These are phyloP conservation scores for Anoplius nigerrimus DNA, from an alignment of 2,888 invertebrate genomes.

Conservation along the genomic window DNA sequence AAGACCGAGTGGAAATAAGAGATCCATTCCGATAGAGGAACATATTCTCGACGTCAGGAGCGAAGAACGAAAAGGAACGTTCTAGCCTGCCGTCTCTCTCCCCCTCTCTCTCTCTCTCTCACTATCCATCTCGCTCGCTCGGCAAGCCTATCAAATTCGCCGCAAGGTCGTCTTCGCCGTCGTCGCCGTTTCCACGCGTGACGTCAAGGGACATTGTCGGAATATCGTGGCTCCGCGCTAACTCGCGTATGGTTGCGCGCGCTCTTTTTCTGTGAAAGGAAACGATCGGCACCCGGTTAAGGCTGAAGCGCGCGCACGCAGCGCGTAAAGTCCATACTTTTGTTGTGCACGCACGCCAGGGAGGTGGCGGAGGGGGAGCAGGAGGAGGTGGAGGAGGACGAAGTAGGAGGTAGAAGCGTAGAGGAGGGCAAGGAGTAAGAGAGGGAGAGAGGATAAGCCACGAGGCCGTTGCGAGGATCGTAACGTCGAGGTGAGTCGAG, in stretches of 20 bases:
- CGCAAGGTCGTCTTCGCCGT: slow-evolving; percentile 26
- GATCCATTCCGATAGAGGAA: background rate
- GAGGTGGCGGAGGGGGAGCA: too few species aligned
- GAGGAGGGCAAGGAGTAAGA: too few species aligned
- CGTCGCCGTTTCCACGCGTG: slow-evolving; percentile 2
- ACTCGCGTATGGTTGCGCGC: slow-evolving; percentile 14
- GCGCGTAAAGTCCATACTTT: slow-evolving; percentile 29
- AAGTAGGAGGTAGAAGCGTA: background rate
- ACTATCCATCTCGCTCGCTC: slow-evolving; percentile 8
- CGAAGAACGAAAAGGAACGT: too few species aligned
- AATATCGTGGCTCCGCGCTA: too few species aligned
- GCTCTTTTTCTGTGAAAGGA: slow-evolving; percentile 18
- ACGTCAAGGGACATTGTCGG: slow-evolving; percentile 26
- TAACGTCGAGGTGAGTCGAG: slow-evolving; percentile 45
- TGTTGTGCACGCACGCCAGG: slow-evolving; percentile 42
- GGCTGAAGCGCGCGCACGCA: slow-evolving; percentile 1
- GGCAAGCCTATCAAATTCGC: slow-evolving; percentile 17
- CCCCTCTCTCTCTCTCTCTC: slow-evolving; percentile 1
- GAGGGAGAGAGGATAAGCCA: background rate
- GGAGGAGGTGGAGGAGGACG: background rate
- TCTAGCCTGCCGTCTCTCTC: too few species aligned
- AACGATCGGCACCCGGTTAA: slow-evolving; percentile 19
- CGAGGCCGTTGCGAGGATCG: too few species aligned
- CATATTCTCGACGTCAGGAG: background rate
- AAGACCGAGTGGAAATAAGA: background rate